Evolutionary conservation across 2,113 vertebrate species (phyloP).

Genomic region (Paramormyrops kingsleyae): DNA sequence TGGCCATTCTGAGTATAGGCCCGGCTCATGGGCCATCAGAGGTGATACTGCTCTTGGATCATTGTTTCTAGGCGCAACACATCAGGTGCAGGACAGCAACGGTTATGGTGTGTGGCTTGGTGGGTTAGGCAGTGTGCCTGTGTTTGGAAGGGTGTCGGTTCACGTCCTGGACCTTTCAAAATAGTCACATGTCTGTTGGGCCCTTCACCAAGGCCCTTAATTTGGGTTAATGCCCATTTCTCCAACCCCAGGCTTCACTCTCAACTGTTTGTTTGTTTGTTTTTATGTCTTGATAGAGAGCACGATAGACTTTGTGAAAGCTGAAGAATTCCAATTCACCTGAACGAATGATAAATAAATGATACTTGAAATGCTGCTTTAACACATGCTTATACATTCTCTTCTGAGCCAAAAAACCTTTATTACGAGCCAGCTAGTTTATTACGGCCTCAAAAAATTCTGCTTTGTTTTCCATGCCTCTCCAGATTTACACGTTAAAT

Average conservation of each 20-base stretch:
- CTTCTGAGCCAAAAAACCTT: neutral
- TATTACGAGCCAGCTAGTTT: too few relatives aligned
- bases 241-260: neutral
- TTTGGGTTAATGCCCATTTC: neutral
- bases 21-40: neutral
- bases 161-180: neutral
- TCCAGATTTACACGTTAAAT: neutral
- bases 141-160: neutral
- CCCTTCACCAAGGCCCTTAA: neutral
- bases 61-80: neutral
- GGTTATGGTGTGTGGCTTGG: neutral
- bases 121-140: neutral
- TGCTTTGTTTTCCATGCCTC: neutral
- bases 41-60: neutral
- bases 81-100: neutral
- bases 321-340: neutral
- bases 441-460: neutral
- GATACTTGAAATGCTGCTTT: too few relatives aligned
- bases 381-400: neutral
- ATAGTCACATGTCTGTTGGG: neutral
- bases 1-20: neutral
- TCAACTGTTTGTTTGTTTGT: neutral
- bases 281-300: neutral
- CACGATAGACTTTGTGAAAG: neutral
- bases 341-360: neutral